A percentile compares a stretch with the other conserved stretches of the same genome.
Evolutionary conservation across 2,797 vertebrate species (phyloP).

Genomic region (Ciconia nigra): DNA sequence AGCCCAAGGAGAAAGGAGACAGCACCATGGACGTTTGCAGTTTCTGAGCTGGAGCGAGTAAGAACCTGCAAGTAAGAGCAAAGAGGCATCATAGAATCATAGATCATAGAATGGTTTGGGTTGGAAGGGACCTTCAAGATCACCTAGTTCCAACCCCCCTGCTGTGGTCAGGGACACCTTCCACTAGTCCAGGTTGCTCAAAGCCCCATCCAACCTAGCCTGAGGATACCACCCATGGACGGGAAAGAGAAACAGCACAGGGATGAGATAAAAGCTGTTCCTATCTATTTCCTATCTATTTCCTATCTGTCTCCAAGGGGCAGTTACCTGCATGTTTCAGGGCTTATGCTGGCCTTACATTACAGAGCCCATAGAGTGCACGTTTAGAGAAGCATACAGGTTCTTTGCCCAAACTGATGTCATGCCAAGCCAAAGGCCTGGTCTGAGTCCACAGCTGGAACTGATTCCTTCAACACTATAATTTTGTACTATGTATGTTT

Average conservation of each 20-base stretch:
- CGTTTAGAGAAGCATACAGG: neutral
- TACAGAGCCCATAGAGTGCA: neutral
- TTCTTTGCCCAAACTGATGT: neutral
- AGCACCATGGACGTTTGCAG: neutral
- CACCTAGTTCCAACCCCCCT: too few species aligned
- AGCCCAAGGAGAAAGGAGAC: neutral
- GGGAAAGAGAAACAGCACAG: neutral
- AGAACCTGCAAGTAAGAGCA: neutral
- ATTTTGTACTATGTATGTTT: neutral
- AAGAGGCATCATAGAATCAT: neutral
- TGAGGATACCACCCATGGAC: neutral
- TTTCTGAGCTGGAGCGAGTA: neutral
- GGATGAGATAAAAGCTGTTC: neutral
- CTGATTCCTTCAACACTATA: neutral
- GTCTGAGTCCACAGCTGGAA: neutral
- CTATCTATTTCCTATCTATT: too few species aligned
- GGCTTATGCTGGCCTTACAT: neutral
- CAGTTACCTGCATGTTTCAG: neutral
- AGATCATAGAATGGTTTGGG: too few species aligned
- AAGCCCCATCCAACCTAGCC: too few species aligned
- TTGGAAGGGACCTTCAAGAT: too few species aligned
- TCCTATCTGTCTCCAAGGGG: neutral
- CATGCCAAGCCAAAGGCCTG: neutral
- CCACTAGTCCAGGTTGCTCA: too few species aligned
- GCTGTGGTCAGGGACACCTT: too few species aligned